Base-by-base conservation (phyloP, 2,113 vertebrate genomes). In the Machaerirhynchus nigripectus region DNA sequence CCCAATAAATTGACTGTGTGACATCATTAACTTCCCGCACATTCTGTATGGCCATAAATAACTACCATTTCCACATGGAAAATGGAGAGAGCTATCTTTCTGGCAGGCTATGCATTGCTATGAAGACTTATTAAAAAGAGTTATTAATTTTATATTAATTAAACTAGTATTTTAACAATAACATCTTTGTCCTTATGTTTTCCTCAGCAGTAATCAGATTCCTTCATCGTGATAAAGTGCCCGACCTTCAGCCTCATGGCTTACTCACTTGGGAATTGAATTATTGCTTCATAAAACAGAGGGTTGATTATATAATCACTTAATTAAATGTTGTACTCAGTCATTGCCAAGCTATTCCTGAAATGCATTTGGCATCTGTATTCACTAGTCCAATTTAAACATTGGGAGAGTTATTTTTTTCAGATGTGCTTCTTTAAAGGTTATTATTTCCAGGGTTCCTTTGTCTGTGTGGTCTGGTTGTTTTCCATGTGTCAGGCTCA, bases 261-360 rank as follows among this genome's bases (percentile, higher is more conserved):
- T 97, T 96, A 88, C 53, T 83, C 94, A 94, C 91, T 97, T 90
- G 87, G 87, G 96, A 96, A 96, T 60, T 97, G 93, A 97, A 93
- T 97, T 96, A 97, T 96, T 93, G 94, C 95, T 97, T 97, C 96
- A 94, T 96, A 96, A 97, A 97, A 93, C 87, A 90, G 91, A 96
- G 93, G 75, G 78, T 46, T 96, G 96, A 96, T 97, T 97, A 96
- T 95, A 95, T 97, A 97, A 97, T 97, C 97, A 97, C 95, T 97
- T 97, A 97, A 97, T 97, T 97, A 97, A 97, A 97, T 95, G 94
- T 92, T 97, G 87, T 61, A 93, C 94, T 97, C 94, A 79, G 96
- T 97, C 96, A 97, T 87, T 96, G 95, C 96, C 3, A 59, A 94
- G 86, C 80, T 94, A 93, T 96, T 93, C 93, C 92, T 96, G 96